These are phyloP conservation scores for Laothoe populi DNA, from an alignment of 2,888 invertebrate species.

Conservation along the genomic window DNA sequence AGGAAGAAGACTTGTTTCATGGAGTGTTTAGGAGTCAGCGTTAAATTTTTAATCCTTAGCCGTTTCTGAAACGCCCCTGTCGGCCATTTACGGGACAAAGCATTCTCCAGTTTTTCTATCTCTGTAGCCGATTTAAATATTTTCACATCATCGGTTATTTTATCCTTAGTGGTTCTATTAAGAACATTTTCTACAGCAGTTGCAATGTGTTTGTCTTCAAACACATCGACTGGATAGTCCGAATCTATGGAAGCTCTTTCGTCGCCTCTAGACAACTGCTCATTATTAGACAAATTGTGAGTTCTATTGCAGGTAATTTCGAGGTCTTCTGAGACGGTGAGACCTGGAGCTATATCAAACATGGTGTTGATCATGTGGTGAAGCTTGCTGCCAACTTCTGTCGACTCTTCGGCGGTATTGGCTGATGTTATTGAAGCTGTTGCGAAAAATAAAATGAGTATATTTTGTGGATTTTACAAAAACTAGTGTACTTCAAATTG, in stretches of 20 bases:
- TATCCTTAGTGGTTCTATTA: conserved; percentile 32
- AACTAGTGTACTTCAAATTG: no score
- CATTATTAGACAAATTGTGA: conserved; percentile 34
- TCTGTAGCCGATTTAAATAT: conserved; percentile 47
- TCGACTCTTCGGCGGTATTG: conserved; percentile 50
- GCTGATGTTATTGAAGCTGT: conserved; percentile 55
- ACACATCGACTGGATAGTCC: conserved; percentile 53
- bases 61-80: conserved; percentile 61
- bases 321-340: conserved; percentile 48
- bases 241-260: conserved; percentile 49
- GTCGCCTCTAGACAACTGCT: conserved; percentile 39
- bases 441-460: conserved; percentile 31
- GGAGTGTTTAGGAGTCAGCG: conserved; percentile 66
- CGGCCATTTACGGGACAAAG: conserved; percentile 54
- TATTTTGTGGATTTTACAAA: background rate
- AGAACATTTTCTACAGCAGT: conserved; percentile 54
- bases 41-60: conserved; percentile 61
- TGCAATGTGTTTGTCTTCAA: conserved; percentile 56
- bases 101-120: conserved; percentile 55
- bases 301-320: conserved; percentile 43
- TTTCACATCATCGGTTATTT: conserved; percentile 30
- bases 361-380: conserved; percentile 58
- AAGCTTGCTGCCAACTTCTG: conserved; percentile 54
- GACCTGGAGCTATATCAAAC: conserved; percentile 41
- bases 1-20: conserved; percentile 57